Evolutionary conservation across 2,888 invertebrate species (phyloP), one percentile per base, ranked within the genome.

Genomic region (Opisthograptis luteolata): DNA sequence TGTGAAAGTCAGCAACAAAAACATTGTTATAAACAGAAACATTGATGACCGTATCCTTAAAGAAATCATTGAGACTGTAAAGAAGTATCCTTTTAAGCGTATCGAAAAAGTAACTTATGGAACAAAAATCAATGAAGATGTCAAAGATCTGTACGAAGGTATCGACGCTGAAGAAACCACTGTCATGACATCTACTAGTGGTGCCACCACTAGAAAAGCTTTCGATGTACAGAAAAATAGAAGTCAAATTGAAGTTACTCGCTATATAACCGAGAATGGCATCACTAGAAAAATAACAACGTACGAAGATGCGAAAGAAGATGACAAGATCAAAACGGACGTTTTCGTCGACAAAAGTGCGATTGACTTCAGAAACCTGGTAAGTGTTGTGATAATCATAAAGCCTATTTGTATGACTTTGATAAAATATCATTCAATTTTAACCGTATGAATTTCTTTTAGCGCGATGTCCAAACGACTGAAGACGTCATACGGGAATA

Each of bases 71-170:
- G 90, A 90, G 25, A 89, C 90, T 1, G 90, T 90, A 9, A 88
- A 87, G 59, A 90, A 89, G 53, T 90, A 90, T 70, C 90, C 90
- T 14, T 90, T 90, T 55, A 90, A 90, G 54, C 80, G 85, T 62
- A 92, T 87, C 54, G 87, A 86, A 58, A 92, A 90, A 66, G 92
- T 92, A 27, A 87, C 92, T 4, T 89, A 91, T 60, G 90, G 92
- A 34, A 87, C 91, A 40, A 92, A 91, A 76, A 86, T 92, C 54
- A 92, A 93, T 55, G 87, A 92, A 64, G 92, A 92, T 63, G 91
- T 93, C 9, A 93, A 92, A 76, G 92, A 90, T 66, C 72, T 90
- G 8, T 89, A 89, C 41, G 90, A 90, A 74, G 89, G 90, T 12
- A 63, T 84, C 22, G 90, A 90, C 52, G 77, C 84, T 24, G 82